These are phyloP conservation scores for Rhabditoides inermis DNA, from an alignment of 2,888 invertebrate species.

Conservation along the genomic window DNA sequence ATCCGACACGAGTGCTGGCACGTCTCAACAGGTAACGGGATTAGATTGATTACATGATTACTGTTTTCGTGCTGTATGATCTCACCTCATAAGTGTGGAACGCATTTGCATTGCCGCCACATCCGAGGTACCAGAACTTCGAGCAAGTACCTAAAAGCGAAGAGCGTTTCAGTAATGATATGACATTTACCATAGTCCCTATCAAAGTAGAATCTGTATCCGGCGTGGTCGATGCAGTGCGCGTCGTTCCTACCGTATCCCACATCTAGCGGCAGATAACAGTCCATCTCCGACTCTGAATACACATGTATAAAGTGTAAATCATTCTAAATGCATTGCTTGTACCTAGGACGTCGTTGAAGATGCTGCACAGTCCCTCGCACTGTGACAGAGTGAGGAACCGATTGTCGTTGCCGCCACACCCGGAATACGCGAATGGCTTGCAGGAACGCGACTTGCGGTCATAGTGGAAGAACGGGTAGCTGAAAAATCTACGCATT, in stretches of 20 bases:
- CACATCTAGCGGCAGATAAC: conserved; percentile 40
- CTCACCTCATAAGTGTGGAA: conserved; percentile 28
- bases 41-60: no score
- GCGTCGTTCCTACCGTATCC: conserved; percentile 38
- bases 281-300: conserved; percentile 32
- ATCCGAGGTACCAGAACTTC: conserved; percentile 47
- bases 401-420: conserved; percentile 45
- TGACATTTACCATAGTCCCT: conserved; percentile 28
- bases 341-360: conserved; percentile 19
- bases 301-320: conserved; percentile 1
- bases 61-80: no score
- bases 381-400: conserved; percentile 46
- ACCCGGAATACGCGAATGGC: conserved; percentile 44
- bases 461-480: conserved; percentile 35
- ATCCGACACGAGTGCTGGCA: no score
- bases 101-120: conserved; percentile 44
- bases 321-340: no score
- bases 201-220: conserved; percentile 44
- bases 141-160: conserved; percentile 18
- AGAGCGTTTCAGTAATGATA: not conserved
- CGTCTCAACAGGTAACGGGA: no score
- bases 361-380: conserved; percentile 24
- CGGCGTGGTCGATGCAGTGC: conserved; percentile 35
- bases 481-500: conserved; percentile 13
- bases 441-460: conserved; percentile 24